Conservation (phyloP, 2,113 vertebrate genomes). For the Prionailurus viverrinus region DNA sequence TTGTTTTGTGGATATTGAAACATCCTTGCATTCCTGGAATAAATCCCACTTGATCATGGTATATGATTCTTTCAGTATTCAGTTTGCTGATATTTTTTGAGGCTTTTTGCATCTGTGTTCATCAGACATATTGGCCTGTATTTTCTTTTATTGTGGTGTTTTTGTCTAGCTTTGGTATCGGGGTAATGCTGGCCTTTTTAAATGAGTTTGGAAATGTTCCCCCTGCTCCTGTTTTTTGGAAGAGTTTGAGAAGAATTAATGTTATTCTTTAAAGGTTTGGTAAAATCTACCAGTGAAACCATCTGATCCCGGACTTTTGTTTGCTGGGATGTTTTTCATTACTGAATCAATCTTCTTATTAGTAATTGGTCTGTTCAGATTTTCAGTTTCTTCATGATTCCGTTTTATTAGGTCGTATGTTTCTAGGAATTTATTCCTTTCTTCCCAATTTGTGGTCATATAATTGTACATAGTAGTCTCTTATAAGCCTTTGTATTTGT, state of each 20-base stretch:
- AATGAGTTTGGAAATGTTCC: background rate
- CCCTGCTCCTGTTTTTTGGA: background rate
- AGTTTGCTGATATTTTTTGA: background rate
- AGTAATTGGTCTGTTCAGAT: background rate
- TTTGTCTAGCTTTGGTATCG: background rate
- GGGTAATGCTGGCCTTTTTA: background rate
- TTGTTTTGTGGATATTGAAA: background rate
- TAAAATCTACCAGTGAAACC: conserved; percentile 6
- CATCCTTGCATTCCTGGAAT: background rate
- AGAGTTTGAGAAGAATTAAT: background rate
- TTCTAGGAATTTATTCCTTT: background rate
- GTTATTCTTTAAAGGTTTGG: background rate
- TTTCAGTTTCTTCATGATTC: background rate
- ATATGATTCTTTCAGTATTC: background rate
- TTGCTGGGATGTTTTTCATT: background rate
- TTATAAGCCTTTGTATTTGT: background rate
- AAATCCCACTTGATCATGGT: background rate
- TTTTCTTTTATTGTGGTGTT: background rate
- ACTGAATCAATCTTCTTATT: background rate
- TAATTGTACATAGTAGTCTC: background rate
- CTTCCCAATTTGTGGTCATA: background rate
- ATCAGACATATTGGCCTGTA: background rate
- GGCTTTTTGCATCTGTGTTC: background rate
- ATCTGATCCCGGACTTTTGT: background rate
- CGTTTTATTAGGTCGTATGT: background rate